Evolutionary conservation across 1,140 invertebrate genomes (phyloP).

Genomic region (Dreissena polymorpha): DNA sequence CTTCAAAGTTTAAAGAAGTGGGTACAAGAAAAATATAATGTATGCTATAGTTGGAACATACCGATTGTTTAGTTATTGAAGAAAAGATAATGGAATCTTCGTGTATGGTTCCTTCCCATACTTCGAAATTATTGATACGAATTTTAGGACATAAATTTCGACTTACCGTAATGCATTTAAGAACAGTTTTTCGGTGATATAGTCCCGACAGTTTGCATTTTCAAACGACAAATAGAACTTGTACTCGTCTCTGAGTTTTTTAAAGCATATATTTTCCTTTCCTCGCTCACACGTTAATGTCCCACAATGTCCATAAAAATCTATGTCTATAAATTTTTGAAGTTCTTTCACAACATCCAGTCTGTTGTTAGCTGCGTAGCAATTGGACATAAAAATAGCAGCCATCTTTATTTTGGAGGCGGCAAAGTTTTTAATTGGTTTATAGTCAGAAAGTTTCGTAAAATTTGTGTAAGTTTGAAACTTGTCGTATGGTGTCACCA

Average conservation of each 20-base stretch:
- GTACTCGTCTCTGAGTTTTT: conserved; percentile 94
- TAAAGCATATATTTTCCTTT: conserved; percentile 91
- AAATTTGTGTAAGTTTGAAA: conserved; percentile 76
- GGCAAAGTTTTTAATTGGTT: conserved; percentile 64
- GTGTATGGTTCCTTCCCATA: not conserved
- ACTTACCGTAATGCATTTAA: conserved; percentile 68
- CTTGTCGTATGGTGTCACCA: conserved; percentile 96
- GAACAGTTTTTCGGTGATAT: conserved; percentile 78
- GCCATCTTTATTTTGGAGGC: conserved; percentile 77
- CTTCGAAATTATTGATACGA: not conserved
- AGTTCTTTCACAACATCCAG: conserved; percentile 83
- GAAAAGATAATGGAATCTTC: not conserved
- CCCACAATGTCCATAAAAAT: conserved; percentile 85
- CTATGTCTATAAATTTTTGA: conserved; percentile 83
- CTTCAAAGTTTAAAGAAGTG: no score
- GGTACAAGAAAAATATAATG: no score
- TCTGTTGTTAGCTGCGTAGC: conserved; percentile 81
- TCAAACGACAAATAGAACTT: conserved; percentile 88
- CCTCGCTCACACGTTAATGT: conserved; percentile 77
- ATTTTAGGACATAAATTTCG: not conserved
- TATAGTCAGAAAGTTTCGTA: not conserved
- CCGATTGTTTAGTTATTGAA: not conserved
- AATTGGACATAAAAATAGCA: conserved; percentile 82
- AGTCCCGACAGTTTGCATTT: conserved; percentile 77
- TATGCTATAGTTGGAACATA: not conserved